phyloP scores from a whole-genome alignment of 1,140 invertebrate species.

The Diploscapter pachys region DNA sequence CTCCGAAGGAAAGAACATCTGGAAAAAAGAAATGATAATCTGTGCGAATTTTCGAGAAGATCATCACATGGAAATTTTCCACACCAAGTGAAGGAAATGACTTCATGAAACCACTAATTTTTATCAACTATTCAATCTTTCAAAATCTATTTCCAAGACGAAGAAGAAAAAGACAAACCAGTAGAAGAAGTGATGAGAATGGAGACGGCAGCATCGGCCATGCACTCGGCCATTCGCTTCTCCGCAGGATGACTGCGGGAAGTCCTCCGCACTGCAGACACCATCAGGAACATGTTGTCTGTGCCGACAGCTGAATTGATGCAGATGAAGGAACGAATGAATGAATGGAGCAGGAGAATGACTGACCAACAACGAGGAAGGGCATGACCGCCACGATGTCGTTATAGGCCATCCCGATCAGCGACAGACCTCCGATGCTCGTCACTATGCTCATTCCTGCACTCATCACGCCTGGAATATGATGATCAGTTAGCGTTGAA shows the following conservation, averaged over 20 bases:
- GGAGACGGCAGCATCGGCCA: slow-evolving; percentile 83
- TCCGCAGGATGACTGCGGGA: slow-evolving; percentile 21
- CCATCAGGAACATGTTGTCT: slow-evolving; percentile 63
- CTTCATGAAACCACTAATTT: too few species aligned
- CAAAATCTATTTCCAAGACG: not conserved
- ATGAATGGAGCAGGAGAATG: not conserved
- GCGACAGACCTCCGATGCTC: slow-evolving; percentile 82
- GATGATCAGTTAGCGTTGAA: too few species aligned
- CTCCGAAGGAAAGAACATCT: slow-evolving; percentile 90
- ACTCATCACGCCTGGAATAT: slow-evolving; percentile 70
- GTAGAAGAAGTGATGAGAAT: slow-evolving; percentile 95
- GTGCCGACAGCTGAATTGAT: slow-evolving; percentile 42
- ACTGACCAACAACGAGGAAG: slow-evolving; percentile 87
- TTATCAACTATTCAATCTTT: too few species aligned
- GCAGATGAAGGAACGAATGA: slow-evolving; percentile 14
- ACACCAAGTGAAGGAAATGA: not conserved
- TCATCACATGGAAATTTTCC: not conserved
- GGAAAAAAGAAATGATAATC: not conserved
- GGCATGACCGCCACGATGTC: slow-evolving; percentile 87
- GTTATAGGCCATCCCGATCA: slow-evolving; percentile 83
- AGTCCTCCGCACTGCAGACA: slow-evolving; percentile 82
- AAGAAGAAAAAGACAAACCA: slow-evolving; percentile 4
- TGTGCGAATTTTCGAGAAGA: not conserved
- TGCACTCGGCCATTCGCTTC: slow-evolving; percentile 73
- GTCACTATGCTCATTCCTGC: slow-evolving; percentile 81